Percentiles rank a stretch among this genome's conserved stretches.
These are phyloP conservation scores for Silurus meridionalis DNA, from an alignment of 2,113 vertebrate species.

Conservation along the genomic window DNA sequence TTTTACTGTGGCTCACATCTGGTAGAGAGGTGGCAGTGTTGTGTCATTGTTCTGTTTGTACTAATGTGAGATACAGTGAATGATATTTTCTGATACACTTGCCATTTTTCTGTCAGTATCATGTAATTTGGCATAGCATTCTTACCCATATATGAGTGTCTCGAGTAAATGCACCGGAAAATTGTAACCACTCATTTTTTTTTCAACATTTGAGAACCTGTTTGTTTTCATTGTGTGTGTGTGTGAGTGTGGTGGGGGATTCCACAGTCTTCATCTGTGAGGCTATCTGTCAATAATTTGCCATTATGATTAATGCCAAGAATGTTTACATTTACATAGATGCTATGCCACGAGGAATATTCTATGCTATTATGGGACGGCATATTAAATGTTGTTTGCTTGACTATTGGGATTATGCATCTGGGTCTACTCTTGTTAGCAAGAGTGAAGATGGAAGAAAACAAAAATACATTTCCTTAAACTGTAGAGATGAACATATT, in stretches of 20 bases:
- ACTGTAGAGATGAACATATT: not conserved
- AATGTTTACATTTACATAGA: not conserved
- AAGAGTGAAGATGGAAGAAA: not conserved
- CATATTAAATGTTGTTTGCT: not conserved
- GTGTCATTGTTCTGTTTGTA: not conserved
- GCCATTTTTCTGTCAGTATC: not conserved
- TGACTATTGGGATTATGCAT: not conserved
- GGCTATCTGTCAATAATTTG: no score
- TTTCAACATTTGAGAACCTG: no score
- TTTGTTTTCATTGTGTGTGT: no score
- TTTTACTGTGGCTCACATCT: not conserved
- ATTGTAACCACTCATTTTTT: not conserved
- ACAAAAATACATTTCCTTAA: not conserved
- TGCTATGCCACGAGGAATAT: not conserved
- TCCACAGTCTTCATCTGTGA: not conserved
- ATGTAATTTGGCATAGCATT: not conserved
- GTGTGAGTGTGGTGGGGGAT: not conserved
- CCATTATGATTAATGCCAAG: not conserved
- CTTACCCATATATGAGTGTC: not conserved
- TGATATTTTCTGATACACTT: not conserved
- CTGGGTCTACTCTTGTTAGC: not conserved
- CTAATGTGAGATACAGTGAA: not conserved
- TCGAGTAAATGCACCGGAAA: not conserved
- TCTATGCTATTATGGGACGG: not conserved
- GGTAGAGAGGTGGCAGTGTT: not conserved